Base-by-base conservation (phyloP, 2,113 vertebrate species). In the Callipepla squamata region DNA sequence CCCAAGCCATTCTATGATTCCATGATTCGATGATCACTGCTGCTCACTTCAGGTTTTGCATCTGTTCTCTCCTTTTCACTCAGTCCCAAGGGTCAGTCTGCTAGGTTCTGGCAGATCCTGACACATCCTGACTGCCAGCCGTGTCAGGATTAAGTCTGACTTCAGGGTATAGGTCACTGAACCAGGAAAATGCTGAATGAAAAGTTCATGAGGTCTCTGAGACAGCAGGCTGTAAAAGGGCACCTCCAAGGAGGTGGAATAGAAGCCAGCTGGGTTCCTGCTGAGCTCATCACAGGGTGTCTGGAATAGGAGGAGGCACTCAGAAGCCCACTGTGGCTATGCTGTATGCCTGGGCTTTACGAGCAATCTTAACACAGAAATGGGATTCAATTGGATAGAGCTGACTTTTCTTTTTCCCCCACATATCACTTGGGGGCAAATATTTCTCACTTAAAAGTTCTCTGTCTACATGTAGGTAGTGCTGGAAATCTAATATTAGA, bases 261-360 rank as follows among this genome's bases (percentile, higher is more conserved):
- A 7, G 88, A 92, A 72, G 34, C 22, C 44, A 86, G 1, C 11
- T 78, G 57, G 51, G 75, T 61, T 68, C 44, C 30, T 59, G 59
- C 57, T 93, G 57, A 77, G 58, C 47, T 42, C 0, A 0, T 28
- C 51, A 23, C 7, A 13, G 7, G 7, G 7, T 7, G 3, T 78
- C 65, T 15, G 34, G 57, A 61, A 7, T 80, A 70, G 62, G 34
- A 55, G 51, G 59, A 83, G 34, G 38, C 32, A 51, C 22, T 78
- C 2, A 5, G 59, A 84, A 81, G 68, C 70, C 68, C 6, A 1
- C 18, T 8, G 23, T n/a, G 42, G 30, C 58, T 87, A 81, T 84
- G 81, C 19, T 4, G 26, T 62, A 7, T 0, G 4, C 34, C 51
- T 72, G 11, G 32, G 44, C 63, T 66, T 85, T 38, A 84, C 83